phyloP scores from a whole-genome alignment of 1,140 invertebrate species.

The Thalassaphorura encarpata region DNA sequence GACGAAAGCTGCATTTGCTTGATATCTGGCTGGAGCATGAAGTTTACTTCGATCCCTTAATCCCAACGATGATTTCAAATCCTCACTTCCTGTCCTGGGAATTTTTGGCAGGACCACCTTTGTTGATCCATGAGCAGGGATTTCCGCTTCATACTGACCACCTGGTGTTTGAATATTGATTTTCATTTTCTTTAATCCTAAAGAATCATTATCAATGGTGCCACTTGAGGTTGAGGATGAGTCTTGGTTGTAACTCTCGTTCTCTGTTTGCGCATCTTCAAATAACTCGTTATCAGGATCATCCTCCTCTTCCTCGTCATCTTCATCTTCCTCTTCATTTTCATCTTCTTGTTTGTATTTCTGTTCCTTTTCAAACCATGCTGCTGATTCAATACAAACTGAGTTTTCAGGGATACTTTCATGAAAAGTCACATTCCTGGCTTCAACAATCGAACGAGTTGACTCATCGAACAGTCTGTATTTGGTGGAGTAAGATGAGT shows the following conservation, averaged over 20 bases:
- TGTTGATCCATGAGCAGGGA: not conserved
- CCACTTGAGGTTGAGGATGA: too few species aligned
- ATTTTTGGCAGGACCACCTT: not conserved
- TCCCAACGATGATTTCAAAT: too few species aligned
- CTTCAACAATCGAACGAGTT: not conserved
- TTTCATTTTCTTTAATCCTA: not conserved
- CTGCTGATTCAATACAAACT: not conserved
- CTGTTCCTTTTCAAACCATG: not conserved
- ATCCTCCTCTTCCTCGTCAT: not conserved
- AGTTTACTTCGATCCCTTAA: not conserved
- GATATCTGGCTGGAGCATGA: not conserved
- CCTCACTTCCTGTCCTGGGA: constrained; percentile 36
- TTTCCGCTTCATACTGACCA: not conserved
- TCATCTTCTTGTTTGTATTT: not conserved
- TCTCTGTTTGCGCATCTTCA: not conserved
- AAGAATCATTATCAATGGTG: constrained; percentile 37
- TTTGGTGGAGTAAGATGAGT: constrained; percentile 13
- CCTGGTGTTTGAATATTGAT: not conserved
- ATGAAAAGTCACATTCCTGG: not conserved
- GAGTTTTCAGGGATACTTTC: not conserved
- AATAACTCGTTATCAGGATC: not conserved
- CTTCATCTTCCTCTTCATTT: not conserved
- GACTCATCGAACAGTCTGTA: constrained; percentile 22
- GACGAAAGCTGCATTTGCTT: not conserved
- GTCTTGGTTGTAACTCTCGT: too few species aligned